Percentiles rank a stretch among this genome's conserved stretches.
phyloP scores from a whole-genome alignment of 2,113 vertebrate species.

The Mustela nigripes region DNA sequence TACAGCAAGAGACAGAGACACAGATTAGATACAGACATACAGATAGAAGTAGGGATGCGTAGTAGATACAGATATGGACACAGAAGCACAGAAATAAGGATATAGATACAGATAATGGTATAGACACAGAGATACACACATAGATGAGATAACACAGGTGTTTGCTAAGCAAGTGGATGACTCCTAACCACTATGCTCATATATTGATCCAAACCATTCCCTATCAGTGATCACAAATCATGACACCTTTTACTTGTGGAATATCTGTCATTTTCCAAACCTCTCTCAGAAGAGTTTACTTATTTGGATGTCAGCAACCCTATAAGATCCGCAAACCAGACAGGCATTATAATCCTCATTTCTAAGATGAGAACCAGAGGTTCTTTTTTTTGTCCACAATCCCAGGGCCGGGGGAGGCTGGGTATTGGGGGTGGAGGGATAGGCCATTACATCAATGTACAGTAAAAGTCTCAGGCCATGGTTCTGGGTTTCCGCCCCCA shows the following conservation, averaged over 20 bases:
- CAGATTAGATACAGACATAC: neutral
- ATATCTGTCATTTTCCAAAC: neutral
- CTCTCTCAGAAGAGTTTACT: neutral
- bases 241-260: neutral
- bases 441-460: accelerated
- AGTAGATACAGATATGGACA: neutral
- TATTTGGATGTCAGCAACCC: neutral
- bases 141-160: neutral
- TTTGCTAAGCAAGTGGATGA: neutral
- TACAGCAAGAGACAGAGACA: neutral
- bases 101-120: neutral
- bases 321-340: accelerated
- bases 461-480: neutral
- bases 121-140: neutral
- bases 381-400: neutral
- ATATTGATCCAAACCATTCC: neutral
- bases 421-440: neutral
- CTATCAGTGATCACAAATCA: neutral
- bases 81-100: neutral
- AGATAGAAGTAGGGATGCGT: neutral
- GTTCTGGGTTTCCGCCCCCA: too few species aligned
- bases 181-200: neutral
- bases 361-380: neutral
- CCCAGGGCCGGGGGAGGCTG: neutral
- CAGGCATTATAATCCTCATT: neutral